These are phyloP conservation scores for Euplexia lucipara DNA, from an alignment of 2,888 invertebrate species.

Conservation along the genomic window DNA sequence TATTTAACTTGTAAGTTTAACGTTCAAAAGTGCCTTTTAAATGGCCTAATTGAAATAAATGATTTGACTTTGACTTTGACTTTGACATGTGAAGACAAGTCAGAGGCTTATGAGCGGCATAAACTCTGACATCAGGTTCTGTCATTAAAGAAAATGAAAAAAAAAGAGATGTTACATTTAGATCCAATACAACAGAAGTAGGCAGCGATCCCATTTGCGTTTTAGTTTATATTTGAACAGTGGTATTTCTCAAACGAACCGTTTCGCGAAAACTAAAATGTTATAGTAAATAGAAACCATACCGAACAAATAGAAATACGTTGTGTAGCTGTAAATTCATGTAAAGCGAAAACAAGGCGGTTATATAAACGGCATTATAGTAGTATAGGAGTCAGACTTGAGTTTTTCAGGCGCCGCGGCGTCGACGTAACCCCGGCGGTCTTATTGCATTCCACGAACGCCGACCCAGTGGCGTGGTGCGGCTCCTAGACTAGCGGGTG, in stretches of 20 bases:
- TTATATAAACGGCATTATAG: constrained; percentile 54
- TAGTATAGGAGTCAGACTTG: constrained; percentile 62
- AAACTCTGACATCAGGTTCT: no score
- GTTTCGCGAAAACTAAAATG: neutral
- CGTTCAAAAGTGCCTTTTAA: no score
- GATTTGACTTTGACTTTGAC: no score
- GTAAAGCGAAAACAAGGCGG: constrained; percentile 42
- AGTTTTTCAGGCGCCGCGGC: constrained; percentile 65
- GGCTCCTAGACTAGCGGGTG: constrained; percentile 34
- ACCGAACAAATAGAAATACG: constrained; percentile 14
- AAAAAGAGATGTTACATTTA: no score
- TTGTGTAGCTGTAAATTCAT: constrained; percentile 33
- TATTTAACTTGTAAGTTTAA: no score
- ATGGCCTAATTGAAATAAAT: no score
- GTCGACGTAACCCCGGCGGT: constrained; percentile 65
- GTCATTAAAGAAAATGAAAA: no score
- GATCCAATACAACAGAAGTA: no score
- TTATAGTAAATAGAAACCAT: neutral
- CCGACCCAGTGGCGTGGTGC: constrained; percentile 60
- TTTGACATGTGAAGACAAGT: no score
- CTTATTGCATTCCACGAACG: constrained; percentile 69
- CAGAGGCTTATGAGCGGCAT: no score
- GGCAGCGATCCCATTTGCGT: no score
- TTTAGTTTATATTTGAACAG: no score
- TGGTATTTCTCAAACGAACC: neutral